phyloP scores from a whole-genome alignment of 2,113 vertebrate genomes.

The Odocoileus virginianus region DNA sequence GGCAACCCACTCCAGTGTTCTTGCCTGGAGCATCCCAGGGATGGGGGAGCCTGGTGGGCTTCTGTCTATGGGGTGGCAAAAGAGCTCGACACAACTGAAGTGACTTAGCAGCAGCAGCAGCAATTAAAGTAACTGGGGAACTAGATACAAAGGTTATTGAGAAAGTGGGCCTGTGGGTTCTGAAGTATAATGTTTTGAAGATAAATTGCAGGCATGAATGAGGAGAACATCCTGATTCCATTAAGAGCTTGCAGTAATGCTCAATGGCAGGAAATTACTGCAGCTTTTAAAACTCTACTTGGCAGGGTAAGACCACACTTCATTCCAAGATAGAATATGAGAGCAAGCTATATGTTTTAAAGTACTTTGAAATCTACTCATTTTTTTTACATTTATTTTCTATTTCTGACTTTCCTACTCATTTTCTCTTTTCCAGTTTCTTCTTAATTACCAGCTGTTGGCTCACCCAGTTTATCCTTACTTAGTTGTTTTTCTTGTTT shows the following conservation, averaged over 20 bases:
- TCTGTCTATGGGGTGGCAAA: too few relatives aligned
- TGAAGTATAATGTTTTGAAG: not conserved
- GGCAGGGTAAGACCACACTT: conserved; percentile 84
- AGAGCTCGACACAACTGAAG: too few relatives aligned
- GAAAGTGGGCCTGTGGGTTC: not conserved
- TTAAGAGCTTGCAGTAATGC: conserved; percentile 86
- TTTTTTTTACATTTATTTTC: not conserved
- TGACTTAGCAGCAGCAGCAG: too few relatives aligned
- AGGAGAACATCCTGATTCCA: conserved; percentile 88
- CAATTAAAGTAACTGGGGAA: not conserved
- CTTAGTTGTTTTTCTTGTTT: not conserved
- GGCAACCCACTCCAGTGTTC: too few relatives aligned
- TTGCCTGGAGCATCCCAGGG: too few relatives aligned
- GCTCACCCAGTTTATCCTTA: not conserved
- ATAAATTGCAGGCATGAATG: conserved; percentile 86
- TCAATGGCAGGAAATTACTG: conserved; percentile 90
- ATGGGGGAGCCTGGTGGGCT: too few relatives aligned
- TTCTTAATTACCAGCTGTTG: not conserved
- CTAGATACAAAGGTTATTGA: not conserved
- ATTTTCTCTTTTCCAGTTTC: not conserved
- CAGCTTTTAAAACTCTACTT: conserved; percentile 88
- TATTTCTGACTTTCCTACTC: not conserved
- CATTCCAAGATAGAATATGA: not conserved
- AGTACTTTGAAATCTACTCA: not conserved
- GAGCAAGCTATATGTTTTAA: not conserved